These are phyloP conservation scores for Halocynthia aurantium DNA, from an alignment of 23 tunicate genomes.

Conservation along the genomic window DNA sequence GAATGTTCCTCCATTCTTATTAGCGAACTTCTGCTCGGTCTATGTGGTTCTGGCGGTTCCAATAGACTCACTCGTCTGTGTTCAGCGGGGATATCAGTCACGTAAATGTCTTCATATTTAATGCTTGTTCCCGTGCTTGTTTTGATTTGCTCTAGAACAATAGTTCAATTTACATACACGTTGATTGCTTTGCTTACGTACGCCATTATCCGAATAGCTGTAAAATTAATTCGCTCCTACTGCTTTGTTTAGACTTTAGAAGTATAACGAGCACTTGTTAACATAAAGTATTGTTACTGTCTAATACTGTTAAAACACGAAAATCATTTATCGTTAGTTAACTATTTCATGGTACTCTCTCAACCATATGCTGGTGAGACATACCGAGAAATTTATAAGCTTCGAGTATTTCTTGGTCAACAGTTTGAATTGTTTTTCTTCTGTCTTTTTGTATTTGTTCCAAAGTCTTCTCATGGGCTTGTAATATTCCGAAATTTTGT, in stretches of 20 bases:
- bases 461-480: slow-evolving; percentile 25
- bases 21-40: slow-evolving; percentile 64
- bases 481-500: slow-evolving; percentile 53
- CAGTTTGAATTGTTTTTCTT: slow-evolving; percentile 57
- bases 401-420: slow-evolving; percentile 65
- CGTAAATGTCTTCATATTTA: slow-evolving; percentile 45
- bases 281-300: neutral
- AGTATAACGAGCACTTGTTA: neutral
- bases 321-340: too few relatives aligned
- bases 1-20: slow-evolving; percentile 44
- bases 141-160: slow-evolving; percentile 31
- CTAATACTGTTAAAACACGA: too few relatives aligned
- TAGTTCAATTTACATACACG: neutral
- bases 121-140: slow-evolving; percentile 50
- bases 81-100: neutral
- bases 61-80: slow-evolving; percentile 6
- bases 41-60: slow-evolving; percentile 22
- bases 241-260: neutral
- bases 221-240: too few relatives aligned
- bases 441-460: slow-evolving; percentile 61
- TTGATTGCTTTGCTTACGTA: too few relatives aligned
- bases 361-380: too few relatives aligned
- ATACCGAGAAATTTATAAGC: slow-evolving; percentile 64
- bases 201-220: too few relatives aligned
- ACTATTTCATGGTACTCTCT: too few relatives aligned